Conservation (phyloP, 2,113 vertebrate genomes). For the Vombatus ursinus region DNA sequence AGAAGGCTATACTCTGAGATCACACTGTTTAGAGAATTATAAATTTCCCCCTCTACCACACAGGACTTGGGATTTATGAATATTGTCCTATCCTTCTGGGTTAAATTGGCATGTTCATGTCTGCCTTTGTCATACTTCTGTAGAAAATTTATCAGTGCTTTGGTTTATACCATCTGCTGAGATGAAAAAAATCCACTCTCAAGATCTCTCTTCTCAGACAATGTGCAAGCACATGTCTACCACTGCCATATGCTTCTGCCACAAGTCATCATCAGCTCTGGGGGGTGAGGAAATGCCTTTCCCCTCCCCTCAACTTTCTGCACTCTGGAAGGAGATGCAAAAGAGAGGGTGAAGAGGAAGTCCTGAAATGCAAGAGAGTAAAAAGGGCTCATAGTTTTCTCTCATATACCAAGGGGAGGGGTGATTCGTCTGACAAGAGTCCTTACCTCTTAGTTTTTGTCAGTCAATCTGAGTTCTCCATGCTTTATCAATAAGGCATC, state of each 20-base stretch:
- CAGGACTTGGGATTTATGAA: not conserved
- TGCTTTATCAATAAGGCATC: not conserved
- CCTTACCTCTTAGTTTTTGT: not conserved
- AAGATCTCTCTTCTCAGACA: not conserved
- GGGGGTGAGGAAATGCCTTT: not conserved
- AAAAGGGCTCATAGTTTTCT: not conserved
- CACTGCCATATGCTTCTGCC: not conserved
- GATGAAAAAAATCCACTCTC: not conserved
- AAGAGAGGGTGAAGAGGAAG: not conserved
- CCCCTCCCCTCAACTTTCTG: not conserved
- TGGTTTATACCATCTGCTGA: not conserved
- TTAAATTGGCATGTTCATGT: not conserved
- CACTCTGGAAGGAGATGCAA: not conserved
- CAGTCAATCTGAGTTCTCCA: not conserved
- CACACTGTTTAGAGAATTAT: not conserved
- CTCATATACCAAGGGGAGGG: not conserved
- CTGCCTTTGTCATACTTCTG: not conserved
- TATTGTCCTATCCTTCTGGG: not conserved
- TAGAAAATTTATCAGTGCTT: not conserved
- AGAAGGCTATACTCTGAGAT: not conserved
- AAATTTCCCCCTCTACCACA: not conserved
- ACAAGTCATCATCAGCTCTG: not conserved
- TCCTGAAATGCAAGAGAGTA: not conserved
- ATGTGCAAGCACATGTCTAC: not conserved
- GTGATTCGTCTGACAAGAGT: not conserved